Base-by-base conservation (phyloP, 1,140 invertebrate genomes). In the Rhagoletis zephyria region DNA sequence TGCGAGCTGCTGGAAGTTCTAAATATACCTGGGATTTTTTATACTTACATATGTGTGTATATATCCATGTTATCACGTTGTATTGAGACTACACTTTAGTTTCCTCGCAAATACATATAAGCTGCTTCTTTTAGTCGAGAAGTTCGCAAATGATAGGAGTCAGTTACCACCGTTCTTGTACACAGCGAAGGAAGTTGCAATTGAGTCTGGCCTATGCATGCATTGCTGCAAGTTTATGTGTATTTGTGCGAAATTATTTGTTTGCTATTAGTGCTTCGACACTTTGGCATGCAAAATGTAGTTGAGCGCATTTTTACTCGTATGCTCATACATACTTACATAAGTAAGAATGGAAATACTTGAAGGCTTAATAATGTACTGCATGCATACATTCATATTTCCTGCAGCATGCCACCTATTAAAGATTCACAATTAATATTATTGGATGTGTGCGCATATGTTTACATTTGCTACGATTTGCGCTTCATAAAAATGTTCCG, bases 401-500 rank as follows among this genome's bases (percentile, higher is more conserved):
- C 74, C 74, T 59, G 74, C 74, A 74, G 14, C 45, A 48, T 74
- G 67, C 16, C 42, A 74, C 67, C n/a, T 3, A 56, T 48, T 10
- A 12, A 81, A 56, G 51, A 19, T 16, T 12, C 19, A 59, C 74
- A 81, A 81, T 81, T 81, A 56, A 48, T 42, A n/a, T 30, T 30
- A 30, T 30, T 3, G 6, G n/a, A 30, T 81, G 10, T 81, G 48
- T 56, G 2, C 19, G 16, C 40, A 7, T 51, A 19, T 81, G 4
- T 56, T 51, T 56, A 5, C 16, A 5, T 56, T 19, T 30, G 7
- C 48, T 1, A 9, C 45, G n/a, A 19, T 81, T 81, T 19, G 74
- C 74, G 48, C 74, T 51, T 81, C 74, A 81, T 81, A 81, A 81
- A 81, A 81, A 42, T 81, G 74, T 81, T 48, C 56, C 74, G 16